Conservation (phyloP, 2,888 invertebrate genomes). For the Lottia scabra region DNA sequence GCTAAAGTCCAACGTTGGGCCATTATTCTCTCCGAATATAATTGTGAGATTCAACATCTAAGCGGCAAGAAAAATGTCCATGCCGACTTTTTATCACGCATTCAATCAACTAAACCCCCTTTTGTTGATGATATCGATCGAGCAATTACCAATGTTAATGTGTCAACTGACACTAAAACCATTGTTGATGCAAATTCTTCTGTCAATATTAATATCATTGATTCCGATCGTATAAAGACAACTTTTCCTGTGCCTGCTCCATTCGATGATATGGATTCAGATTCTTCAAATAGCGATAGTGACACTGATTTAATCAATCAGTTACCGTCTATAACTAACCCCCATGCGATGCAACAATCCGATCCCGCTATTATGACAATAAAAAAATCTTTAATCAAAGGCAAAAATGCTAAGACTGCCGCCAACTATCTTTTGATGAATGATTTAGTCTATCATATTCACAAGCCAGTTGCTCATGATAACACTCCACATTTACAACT, state of each 20-base stretch:
- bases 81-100: background rate
- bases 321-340: background rate
- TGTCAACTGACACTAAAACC: too few relatives aligned
- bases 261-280: too few relatives aligned
- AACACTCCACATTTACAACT: background rate
- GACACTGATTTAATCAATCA: too few relatives aligned
- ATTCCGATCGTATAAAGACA: background rate
- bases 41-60: constrained; percentile 8
- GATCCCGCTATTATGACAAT: background rate
- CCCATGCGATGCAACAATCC: background rate
- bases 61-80: background rate
- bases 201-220: background rate
- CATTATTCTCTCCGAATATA: background rate
- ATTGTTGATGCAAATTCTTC: too few relatives aligned
- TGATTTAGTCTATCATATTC: background rate
- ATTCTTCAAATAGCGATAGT: background rate
- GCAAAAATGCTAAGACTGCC: too few relatives aligned
- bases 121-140: constrained; percentile 7
- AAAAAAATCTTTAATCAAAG: too few relatives aligned
- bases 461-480: background rate
- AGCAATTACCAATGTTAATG: background rate
- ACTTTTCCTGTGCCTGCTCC: background rate
- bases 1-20: constrained; percentile 6
- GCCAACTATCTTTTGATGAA: background rate
- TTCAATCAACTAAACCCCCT: too few relatives aligned